A percentile compares a stretch with the other conserved stretches of the same genome.
Evolutionary conservation across 2,888 invertebrate species (phyloP).

Genomic region (Volucella inanis): DNA sequence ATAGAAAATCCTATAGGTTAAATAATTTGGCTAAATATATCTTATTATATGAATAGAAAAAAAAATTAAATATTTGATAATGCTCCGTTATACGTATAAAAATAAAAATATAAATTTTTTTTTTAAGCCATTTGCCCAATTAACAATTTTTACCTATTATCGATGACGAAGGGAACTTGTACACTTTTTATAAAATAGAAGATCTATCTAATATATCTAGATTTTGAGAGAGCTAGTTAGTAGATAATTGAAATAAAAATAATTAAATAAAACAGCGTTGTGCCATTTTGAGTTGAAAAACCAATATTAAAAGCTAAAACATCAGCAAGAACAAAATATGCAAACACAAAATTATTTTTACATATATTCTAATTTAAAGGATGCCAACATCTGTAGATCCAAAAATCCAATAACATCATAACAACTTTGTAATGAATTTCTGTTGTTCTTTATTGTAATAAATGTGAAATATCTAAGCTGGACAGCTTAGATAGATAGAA

Average conservation of each 20-base stretch:
- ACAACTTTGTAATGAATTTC: conserved; percentile 68
- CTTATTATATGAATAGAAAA: background rate
- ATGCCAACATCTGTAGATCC: conserved; percentile 21
- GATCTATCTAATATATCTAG: background rate
- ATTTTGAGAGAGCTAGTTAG: conserved; percentile 35
- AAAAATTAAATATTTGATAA: conserved; percentile 17
- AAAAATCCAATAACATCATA: conserved; percentile 31
- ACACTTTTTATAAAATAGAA: conserved; percentile 49
- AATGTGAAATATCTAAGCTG: conserved; percentile 72
- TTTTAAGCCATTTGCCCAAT: background rate
- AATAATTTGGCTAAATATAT: background rate
- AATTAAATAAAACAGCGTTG: conserved; percentile 58
- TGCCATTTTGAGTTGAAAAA: conserved; percentile 71
- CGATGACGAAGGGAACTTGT: conserved; percentile 25
- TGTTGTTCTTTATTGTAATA: conserved; percentile 74
- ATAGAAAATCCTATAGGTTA: conserved; percentile 10
- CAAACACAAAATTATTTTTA: conserved; percentile 53
- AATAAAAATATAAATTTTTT: background rate
- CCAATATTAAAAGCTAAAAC: too few relatives aligned
- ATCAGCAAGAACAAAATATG: conserved; percentile 7
- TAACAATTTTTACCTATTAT: background rate
- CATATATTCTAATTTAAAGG: conserved; percentile 37
- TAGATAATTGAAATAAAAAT: background rate
- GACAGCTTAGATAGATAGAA: too few relatives aligned
- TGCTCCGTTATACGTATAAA: conserved; percentile 6